Conservation (phyloP, 35 echinoderm and acorn worm species). For the Heliocidaris erythrogramma region DNA sequence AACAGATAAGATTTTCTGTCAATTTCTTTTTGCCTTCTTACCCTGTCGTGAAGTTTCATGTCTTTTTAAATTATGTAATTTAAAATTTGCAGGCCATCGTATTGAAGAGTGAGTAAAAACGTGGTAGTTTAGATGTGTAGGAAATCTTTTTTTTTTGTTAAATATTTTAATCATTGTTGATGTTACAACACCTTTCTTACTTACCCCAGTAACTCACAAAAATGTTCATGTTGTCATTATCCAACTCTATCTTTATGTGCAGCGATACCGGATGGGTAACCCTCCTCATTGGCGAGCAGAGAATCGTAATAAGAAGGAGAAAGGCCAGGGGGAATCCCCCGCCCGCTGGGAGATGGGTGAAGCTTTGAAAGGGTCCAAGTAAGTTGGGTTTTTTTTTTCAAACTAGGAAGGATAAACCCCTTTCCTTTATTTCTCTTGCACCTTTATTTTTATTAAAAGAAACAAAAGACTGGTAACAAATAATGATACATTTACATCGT, state of each 20-base stretch:
- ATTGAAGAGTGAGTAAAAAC: neutral
- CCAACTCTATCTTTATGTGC: neutral
- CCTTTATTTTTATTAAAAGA: neutral
- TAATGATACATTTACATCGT: too few species aligned
- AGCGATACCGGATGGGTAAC: slow-evolving; percentile 74
- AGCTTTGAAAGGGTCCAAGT: slow-evolving; percentile 62
- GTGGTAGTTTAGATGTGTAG: neutral
- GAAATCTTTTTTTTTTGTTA: neutral
- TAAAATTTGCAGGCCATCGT: neutral
- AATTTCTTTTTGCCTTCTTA: neutral
- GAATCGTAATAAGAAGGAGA: slow-evolving; percentile 45
- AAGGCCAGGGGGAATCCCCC: slow-evolving; percentile 40
- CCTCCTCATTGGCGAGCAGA: slow-evolving; percentile 84
- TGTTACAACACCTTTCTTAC: too few species aligned
- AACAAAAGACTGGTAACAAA: too few species aligned
- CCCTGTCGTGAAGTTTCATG: neutral
- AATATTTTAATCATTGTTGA: neutral
- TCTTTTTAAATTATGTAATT: neutral
- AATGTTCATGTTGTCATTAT: neutral
- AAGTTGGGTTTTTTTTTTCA: neutral
- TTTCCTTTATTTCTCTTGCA: neutral
- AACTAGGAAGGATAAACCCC: neutral
- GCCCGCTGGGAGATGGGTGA: slow-evolving; percentile 77
- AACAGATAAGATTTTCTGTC: neutral
- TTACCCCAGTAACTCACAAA: too few species aligned